These are phyloP conservation scores for Mugil cephalus DNA, from an alignment of 2,113 vertebrate species.

Conservation along the genomic window DNA sequence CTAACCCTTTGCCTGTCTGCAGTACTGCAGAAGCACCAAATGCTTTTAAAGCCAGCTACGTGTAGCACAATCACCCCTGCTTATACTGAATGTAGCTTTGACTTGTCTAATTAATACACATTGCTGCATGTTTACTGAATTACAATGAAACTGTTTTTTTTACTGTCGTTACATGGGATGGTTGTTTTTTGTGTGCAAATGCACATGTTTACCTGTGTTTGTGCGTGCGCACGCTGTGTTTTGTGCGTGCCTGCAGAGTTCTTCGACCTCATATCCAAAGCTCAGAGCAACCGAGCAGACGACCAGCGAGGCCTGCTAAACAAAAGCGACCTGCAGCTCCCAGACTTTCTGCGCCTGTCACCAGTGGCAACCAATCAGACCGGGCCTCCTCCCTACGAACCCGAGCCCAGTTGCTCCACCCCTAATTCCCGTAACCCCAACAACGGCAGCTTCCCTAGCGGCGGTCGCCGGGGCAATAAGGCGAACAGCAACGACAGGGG, in stretches of 20 bases:
- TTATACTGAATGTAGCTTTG: conserved; percentile 74
- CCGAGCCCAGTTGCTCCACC: conserved; percentile 81
- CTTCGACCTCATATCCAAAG: conserved; percentile 99
- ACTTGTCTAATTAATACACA: conserved; percentile 71
- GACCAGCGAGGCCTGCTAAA: conserved; percentile 98
- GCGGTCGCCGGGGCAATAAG: conserved; percentile 62
- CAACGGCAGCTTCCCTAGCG: conserved; percentile 73
- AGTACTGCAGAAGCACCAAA: conserved; percentile 62
- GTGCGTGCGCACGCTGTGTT: conserved; percentile 22
- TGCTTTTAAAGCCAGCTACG: conserved; percentile 75
- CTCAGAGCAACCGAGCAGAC: conserved; percentile 97
- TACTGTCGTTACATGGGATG: conserved; percentile 10
- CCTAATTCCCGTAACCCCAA: conserved; percentile 74
- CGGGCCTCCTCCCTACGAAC: conserved; percentile 37
- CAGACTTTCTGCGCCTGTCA: conserved; percentile 93
- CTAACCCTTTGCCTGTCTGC: conserved; percentile 71
- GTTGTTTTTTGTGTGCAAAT: conserved; percentile 7
- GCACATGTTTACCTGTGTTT: neutral
- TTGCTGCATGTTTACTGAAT: conserved; percentile 57
- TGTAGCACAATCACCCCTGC: conserved; percentile 68
- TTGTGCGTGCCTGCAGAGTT: conserved; percentile 87
- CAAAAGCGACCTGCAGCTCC: conserved; percentile 95
- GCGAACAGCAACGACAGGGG: conserved; percentile 63
- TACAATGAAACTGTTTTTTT: conserved; percentile 2
- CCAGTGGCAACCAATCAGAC: conserved; percentile 53